phyloP scores from a whole-genome alignment of 2,888 invertebrate species.

The Parochlus steinenii region DNA sequence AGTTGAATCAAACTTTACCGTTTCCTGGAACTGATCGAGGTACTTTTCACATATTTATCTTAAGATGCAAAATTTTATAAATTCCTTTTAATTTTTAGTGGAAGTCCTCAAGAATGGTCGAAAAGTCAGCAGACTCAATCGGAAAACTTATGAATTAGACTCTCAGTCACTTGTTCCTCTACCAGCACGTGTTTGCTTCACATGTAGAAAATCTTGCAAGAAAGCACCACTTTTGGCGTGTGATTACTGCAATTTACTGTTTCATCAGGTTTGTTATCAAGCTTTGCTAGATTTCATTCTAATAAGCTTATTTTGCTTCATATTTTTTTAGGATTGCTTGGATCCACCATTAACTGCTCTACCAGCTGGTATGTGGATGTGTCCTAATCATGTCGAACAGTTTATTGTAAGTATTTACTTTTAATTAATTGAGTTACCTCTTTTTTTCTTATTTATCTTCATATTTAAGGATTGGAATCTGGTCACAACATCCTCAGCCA shows the following conservation, averaged over 20 bases:
- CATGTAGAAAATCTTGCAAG: constrained; percentile 70
- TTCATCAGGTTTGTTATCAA: constrained; percentile 54
- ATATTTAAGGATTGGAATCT: constrained; percentile 55
- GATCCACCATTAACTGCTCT: constrained; percentile 81
- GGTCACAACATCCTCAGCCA: constrained; percentile 64
- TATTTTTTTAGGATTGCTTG: constrained; percentile 54
- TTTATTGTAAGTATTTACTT: constrained; percentile 43
- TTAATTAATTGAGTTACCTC: neutral
- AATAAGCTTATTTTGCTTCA: constrained; percentile 7
- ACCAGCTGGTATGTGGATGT: constrained; percentile 91
- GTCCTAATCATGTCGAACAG: constrained; percentile 90
- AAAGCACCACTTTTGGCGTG: constrained; percentile 74
- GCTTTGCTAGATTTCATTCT: neutral
- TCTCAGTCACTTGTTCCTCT: constrained; percentile 49
- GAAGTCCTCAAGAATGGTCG: constrained; percentile 22
- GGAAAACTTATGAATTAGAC: constrained; percentile 37
- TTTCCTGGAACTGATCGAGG: constrained; percentile 75
- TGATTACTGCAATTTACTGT: constrained; percentile 81
- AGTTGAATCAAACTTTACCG: constrained; percentile 55
- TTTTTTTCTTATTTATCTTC: neutral
- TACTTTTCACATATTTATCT: constrained; percentile 22
- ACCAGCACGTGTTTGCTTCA: constrained; percentile 70
- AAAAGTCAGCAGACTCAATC: constrained; percentile 20
- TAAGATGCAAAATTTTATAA: constrained; percentile 7
- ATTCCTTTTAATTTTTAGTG: constrained; percentile 16